Conservation (phyloP, 2,797 vertebrate species). For the Notolepis coatsorum region DNA sequence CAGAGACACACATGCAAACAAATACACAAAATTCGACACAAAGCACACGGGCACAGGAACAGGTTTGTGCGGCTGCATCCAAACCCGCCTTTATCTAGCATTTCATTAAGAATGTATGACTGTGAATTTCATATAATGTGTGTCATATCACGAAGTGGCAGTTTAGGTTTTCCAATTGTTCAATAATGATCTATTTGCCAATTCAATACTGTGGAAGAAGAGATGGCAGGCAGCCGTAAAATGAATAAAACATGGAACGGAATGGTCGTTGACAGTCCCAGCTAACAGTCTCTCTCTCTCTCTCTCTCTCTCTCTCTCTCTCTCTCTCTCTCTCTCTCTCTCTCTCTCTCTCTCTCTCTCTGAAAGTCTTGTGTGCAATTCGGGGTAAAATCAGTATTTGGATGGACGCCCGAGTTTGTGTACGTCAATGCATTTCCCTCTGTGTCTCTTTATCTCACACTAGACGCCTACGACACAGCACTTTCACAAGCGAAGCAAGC, state of each 20-base stretch:
- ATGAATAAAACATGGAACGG: conserved; percentile 83
- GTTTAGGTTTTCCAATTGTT: conserved; percentile 80
- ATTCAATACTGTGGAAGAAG: conserved; percentile 74
- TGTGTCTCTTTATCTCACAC: conserved; percentile 75
- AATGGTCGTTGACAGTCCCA: conserved; percentile 67
- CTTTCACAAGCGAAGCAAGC: conserved; percentile 75
- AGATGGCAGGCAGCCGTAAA: conserved; percentile 67
- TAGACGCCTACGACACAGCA: conserved; percentile 77
- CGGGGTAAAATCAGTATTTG: conserved; percentile 54
- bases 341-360: background rate
- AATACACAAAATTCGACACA: conserved; percentile 33
- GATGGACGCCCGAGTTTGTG: conserved; percentile 74
- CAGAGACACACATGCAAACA: conserved; percentile 4
- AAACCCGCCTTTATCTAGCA: conserved; percentile 63
- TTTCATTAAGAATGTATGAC: conserved; percentile 81
- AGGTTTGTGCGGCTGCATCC: conserved; percentile 41
- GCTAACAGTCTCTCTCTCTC: conserved; percentile 53
- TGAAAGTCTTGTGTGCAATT: conserved; percentile 65
- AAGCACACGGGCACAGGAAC: conserved; percentile 38
- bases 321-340: background rate
- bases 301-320: conserved; percentile 24
- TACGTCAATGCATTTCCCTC: conserved; percentile 66
- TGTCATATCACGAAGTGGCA: conserved; percentile 80
- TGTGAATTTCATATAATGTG: conserved; percentile 81
- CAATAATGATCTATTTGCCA: conserved; percentile 84